Percentiles rank a stretch among this genome's conserved stretches.
phyloP scores from a whole-genome alignment of 2,113 vertebrate genomes.

The Climacteris rufus region DNA sequence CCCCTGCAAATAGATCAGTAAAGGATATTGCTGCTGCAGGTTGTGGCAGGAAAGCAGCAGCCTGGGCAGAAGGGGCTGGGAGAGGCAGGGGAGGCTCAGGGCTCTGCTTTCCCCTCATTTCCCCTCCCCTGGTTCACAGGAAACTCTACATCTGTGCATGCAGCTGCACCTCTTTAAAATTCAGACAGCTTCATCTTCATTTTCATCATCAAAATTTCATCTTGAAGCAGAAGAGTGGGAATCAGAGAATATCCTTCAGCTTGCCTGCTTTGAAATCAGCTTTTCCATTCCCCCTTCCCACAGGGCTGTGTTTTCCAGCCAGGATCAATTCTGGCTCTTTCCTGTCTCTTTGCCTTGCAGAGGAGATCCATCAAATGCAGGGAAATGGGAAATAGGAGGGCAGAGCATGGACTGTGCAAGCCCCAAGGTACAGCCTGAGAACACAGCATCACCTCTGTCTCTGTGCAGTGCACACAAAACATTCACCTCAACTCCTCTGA shows the following conservation, averaged over 20 bases:
- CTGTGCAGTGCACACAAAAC: background rate
- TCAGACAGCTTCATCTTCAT: background rate
- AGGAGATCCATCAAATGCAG: background rate
- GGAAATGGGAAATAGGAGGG: background rate
- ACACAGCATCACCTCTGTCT: background rate
- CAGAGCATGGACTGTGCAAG: background rate
- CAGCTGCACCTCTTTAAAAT: background rate
- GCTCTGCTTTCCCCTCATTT: background rate
- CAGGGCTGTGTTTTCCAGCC: background rate
- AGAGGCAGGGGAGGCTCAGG: background rate
- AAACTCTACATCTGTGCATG: background rate
- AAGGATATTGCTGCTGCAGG: background rate
- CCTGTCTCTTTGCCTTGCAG: background rate
- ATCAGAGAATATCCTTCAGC: background rate
- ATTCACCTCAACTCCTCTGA: background rate
- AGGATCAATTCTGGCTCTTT: background rate
- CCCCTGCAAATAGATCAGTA: background rate
- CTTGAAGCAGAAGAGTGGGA: background rate
- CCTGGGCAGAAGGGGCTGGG: too few species aligned
- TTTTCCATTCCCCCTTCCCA: background rate
- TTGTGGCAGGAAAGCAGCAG: background rate
- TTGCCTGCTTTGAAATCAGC: background rate
- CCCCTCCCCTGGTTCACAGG: background rate
- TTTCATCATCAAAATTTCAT: background rate
- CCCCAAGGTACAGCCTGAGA: background rate